phyloP scores from a whole-genome alignment of 2,113 vertebrate genomes.

The Sinocyclocheilus grahami region DNA sequence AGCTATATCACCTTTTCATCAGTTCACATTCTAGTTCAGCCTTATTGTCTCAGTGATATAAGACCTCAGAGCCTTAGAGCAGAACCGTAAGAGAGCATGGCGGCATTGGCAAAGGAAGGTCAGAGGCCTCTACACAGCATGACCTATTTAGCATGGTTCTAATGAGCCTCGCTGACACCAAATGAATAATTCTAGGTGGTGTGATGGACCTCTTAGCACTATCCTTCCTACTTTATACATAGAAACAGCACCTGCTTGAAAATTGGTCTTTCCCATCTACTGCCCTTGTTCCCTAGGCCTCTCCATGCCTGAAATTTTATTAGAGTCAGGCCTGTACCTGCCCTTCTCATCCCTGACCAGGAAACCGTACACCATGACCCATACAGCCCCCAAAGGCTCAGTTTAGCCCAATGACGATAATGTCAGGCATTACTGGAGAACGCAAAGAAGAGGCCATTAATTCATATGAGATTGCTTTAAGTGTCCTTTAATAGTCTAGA shows the following conservation, averaged over 20 bases:
- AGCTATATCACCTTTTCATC: conserved; percentile 2
- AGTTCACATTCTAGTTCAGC: conserved; percentile 25
- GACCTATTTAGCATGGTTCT: conserved; percentile 44
- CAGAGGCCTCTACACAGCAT: conserved; percentile 31
- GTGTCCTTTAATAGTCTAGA: neutral
- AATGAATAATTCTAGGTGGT: conserved; percentile 42
- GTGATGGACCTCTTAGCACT: conserved; percentile 5
- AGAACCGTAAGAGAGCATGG: neutral
- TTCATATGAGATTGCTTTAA: neutral
- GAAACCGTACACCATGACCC: neutral
- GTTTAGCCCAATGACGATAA: neutral
- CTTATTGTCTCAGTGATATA: conserved; percentile 35
- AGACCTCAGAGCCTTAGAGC: conserved; percentile 33
- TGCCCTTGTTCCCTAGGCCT: neutral
- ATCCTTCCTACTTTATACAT: neutral
- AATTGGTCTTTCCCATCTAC: neutral
- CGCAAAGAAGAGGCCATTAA: neutral
- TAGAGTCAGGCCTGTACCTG: neutral
- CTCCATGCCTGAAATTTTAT: neutral
- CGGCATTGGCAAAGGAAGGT: conserved; percentile 2
- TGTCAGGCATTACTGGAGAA: neutral
- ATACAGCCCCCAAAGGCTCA: neutral
- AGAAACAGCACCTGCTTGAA: conserved; percentile 12
- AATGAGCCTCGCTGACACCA: conserved; percentile 39
- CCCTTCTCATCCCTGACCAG: neutral